A percentile compares a stretch with the other conserved stretches of the same genome.
Conservation (phyloP, 92 coral and sea anemone genomes). For the Meandrina meandrites region DNA sequence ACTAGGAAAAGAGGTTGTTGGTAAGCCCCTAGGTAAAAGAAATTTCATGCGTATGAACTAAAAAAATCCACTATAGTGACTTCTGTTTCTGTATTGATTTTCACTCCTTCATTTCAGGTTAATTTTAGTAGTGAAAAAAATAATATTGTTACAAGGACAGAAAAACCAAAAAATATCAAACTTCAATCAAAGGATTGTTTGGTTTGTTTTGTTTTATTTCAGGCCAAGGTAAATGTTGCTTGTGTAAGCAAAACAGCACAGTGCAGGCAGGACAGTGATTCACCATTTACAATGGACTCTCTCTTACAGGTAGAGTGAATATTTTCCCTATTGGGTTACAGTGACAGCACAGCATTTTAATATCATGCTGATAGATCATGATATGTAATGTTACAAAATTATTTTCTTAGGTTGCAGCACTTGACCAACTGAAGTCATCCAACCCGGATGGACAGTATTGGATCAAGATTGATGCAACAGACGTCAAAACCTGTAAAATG, state of each 20-base stretch:
- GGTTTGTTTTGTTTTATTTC: too few relatives aligned
- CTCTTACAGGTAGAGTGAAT: background rate
- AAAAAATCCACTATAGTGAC: too few relatives aligned
- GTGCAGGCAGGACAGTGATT: background rate
- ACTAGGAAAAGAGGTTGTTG: background rate
- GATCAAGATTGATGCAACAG: conserved; percentile 43
- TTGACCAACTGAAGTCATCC: conserved; percentile 26
- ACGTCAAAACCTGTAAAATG: conserved; percentile 10
- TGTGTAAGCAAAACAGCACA: background rate
- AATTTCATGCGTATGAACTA: background rate
- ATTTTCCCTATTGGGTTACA: too few relatives aligned
- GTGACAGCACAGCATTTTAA: too few relatives aligned
- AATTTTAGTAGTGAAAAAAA: too few relatives aligned
- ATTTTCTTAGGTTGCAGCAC: conserved; percentile 10
- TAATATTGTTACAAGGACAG: too few relatives aligned
- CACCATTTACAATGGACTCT: background rate
- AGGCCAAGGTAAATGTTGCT: background rate
- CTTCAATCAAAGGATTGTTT: background rate
- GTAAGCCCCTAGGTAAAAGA: conserved; percentile 22
- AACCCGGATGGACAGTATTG: conserved; percentile 30
- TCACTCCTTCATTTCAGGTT: too few relatives aligned
- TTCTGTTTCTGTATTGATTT: too few relatives aligned
- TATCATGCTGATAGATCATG: too few relatives aligned
- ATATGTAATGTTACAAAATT: too few relatives aligned
- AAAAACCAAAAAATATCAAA: too few relatives aligned